Evolutionary conservation across 2,113 vertebrate species (phyloP), one percentile per base, ranked within the genome.

Genomic region (Rhinolophus ferrumequinum): DNA sequence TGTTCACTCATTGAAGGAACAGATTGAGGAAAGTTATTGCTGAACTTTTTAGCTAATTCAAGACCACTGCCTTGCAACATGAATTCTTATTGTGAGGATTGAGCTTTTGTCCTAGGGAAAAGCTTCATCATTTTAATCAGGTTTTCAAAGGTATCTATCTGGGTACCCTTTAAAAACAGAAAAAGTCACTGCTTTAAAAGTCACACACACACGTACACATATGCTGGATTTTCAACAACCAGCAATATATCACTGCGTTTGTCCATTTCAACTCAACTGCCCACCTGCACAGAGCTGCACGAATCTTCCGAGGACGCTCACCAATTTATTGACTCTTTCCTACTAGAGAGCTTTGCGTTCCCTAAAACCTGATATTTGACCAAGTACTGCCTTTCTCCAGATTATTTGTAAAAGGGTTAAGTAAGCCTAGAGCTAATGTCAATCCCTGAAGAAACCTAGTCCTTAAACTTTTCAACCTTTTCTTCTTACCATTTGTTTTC

Each of bases 361-460:
- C 88, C 67, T 93, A 95, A 97, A 97, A 89, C 94, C 91, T 97
- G 96, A 80, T 95, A 97, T 98, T 97, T 97, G 95, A 91, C 69
- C 50, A 92, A 97, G 95, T 86, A 86, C 82, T 96, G 73, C 82
- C 79, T 96, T 95, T 97, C 73, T 89, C 88, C 58, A 95, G 82
- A 94, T 91, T 98, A 97, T 97, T 93, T 97, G 89, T 97, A 87
- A 69, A 97, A 96, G 96, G 87, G 88, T 97, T 96, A 94, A 92
- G 94, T 95, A 97, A 96, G 92, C 93, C 84, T 92, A 96, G 93
- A 98, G 96, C 86, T 98, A 97, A 97, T 97, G 92, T 94, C 94
- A 97, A 80, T 95, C 69, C 54, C 38, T 79, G 75, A 96, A 82
- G 97, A 96, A 94, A 88, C 67, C 69, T 75, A 89, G 58, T 93